A percentile compares a stretch with the other conserved stretches of the same genome.
Evolutionary conservation across 2,797 vertebrate species (phyloP).

Genomic region (Strix occidentalis): DNA sequence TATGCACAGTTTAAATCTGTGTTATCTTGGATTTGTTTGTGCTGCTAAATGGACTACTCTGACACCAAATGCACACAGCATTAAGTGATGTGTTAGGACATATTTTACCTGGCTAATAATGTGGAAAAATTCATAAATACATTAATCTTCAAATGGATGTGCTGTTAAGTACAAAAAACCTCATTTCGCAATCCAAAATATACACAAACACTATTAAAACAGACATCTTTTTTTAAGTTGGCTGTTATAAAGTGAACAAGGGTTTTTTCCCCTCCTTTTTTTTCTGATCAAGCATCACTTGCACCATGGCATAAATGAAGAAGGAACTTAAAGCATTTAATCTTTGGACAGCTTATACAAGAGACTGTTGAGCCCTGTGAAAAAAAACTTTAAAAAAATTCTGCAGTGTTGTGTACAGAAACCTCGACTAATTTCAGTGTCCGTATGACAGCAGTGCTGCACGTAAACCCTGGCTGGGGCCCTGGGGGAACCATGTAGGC

Average conservation of each 20-base stretch:
- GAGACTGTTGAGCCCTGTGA: not conserved
- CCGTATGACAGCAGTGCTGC: fast-evolving
- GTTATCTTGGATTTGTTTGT: not conserved
- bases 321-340: not conserved
- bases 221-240: not conserved
- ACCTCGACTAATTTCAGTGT: fast-evolving
- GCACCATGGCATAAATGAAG: not conserved
- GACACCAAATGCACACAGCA: not conserved
- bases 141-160: not conserved
- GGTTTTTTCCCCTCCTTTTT: fast-evolving
- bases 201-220: not conserved
- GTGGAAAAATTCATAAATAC: not conserved
- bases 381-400: not conserved
- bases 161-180: not conserved
- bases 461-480: not conserved
- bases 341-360: not conserved
- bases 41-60: not conserved
- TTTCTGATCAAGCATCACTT: not conserved
- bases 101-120: not conserved
- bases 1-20: not conserved
- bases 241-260: not conserved
- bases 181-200: not conserved
- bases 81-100: not conserved
- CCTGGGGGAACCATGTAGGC: not conserved
- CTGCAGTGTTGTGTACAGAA: fast-evolving